Conservation (phyloP, 2,888 invertebrate genomes). For the Aromia moschata region DNA sequence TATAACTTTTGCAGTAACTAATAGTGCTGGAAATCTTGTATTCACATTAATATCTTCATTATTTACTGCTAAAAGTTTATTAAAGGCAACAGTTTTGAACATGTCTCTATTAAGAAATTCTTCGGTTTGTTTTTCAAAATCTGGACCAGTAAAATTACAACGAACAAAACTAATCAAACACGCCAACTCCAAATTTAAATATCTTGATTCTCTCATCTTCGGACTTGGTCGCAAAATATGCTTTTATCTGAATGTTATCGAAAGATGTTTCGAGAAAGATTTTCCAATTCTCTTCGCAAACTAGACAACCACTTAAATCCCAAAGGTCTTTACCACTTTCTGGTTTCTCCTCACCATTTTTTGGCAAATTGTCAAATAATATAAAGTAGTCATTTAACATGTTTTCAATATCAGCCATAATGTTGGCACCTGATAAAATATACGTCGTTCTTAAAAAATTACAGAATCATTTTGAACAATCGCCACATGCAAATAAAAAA, state of each 20-base stretch:
- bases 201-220: constrained; percentile 63
- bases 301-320: constrained; percentile 24
- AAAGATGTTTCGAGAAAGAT: constrained; percentile 44
- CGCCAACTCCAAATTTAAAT: constrained; percentile 69
- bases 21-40: constrained; percentile 67
- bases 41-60: constrained; percentile 76
- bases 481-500: constrained; percentile 24
- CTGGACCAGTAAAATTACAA: constrained; percentile 84
- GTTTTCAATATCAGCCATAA: constrained; percentile 38
- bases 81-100: constrained; percentile 63
- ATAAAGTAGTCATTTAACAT: constrained; percentile 37
- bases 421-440: neutral
- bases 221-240: constrained; percentile 43
- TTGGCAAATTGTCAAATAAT: constrained; percentile 29
- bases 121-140: constrained; percentile 61
- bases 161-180: constrained; percentile 79
- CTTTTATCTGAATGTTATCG: constrained; percentile 39
- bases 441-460: neutral
- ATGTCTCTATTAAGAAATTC: constrained; percentile 62
- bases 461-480: neutral
- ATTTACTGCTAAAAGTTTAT: constrained; percentile 65
- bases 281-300: constrained; percentile 46
- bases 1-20: constrained; percentile 61
- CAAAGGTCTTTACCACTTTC: constrained; percentile 14
- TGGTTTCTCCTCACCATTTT: constrained; percentile 28